Evolutionary conservation across 1,140 invertebrate genomes (phyloP).

Genomic region (Odontomachus brunneus): DNA sequence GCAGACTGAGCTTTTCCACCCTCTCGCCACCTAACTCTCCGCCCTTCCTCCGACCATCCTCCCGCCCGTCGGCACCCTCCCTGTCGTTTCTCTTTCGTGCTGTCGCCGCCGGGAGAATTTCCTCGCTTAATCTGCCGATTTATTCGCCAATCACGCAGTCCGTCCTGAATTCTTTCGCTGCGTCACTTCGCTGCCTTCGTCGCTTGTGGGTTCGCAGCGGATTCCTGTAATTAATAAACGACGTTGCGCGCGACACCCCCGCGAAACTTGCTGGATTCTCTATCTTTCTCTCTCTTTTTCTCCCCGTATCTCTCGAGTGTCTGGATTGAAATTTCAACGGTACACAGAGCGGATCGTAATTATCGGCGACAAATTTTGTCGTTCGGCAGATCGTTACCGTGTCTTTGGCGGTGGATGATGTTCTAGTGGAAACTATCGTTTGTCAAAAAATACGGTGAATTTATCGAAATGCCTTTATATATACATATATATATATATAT

Average conservation of each 20-base stretch:
- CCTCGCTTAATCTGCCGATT: slow-evolving; percentile 73
- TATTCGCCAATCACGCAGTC: slow-evolving; percentile 70
- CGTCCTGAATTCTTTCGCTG: slow-evolving; percentile 61
- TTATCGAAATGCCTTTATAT: too few relatives aligned
- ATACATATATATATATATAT: too few relatives aligned
- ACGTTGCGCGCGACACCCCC: not conserved
- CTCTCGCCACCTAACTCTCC: slow-evolving; percentile 29
- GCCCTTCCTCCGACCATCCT: slow-evolving; percentile 18
- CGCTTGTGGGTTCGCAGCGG: not conserved
- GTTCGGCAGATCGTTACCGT: not conserved
- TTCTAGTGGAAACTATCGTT: not conserved
- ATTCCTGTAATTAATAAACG: slow-evolving; percentile 63
- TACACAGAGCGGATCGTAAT: slow-evolving; percentile 28
- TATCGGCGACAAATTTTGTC: not conserved
- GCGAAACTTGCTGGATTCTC: slow-evolving; percentile 9
- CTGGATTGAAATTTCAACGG: slow-evolving; percentile 12
- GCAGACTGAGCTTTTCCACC: slow-evolving; percentile 54
- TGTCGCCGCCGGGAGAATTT: slow-evolving; percentile 64
- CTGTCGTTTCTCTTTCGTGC: slow-evolving; percentile 44
- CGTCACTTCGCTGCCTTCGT: slow-evolving; percentile 35
- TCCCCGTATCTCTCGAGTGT: not conserved
- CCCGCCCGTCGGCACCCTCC: slow-evolving; percentile 13
- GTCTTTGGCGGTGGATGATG: not conserved
- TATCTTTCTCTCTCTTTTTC: too few relatives aligned
- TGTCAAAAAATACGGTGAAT: too few relatives aligned